Percentiles rank a stretch among this genome's conserved stretches.
Evolutionary conservation across 1,140 invertebrate species (phyloP).

Genomic region (Pseudoatta argentina): DNA sequence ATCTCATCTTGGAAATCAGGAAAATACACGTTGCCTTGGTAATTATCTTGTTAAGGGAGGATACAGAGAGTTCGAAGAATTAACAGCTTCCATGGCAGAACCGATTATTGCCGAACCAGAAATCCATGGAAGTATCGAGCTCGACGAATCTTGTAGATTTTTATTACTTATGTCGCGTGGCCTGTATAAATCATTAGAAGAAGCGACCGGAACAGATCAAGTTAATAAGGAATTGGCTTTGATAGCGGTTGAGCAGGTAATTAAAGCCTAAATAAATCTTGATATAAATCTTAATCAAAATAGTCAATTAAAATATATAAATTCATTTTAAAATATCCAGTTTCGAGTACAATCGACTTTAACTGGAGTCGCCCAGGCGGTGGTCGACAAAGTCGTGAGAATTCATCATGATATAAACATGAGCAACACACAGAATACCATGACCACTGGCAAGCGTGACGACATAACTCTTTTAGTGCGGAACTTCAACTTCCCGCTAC

Average conservation of each 20-base stretch:
- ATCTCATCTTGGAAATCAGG: constrained; percentile 90
- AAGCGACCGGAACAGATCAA: constrained; percentile 92
- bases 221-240: constrained; percentile 93
- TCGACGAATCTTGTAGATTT: constrained; percentile 94
- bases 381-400: constrained; percentile 94
- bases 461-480: constrained; percentile 95
- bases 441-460: constrained; percentile 88
- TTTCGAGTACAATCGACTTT: constrained; percentile 93
- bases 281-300: not conserved
- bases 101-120: constrained; percentile 95
- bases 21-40: constrained; percentile 93
- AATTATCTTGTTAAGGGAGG: constrained; percentile 95
- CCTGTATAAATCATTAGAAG: constrained; percentile 93
- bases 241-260: constrained; percentile 92
- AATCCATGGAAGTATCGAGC: constrained; percentile 92
- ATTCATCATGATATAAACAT: constrained; percentile 94
- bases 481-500: constrained; percentile 94
- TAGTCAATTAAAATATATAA: not conserved
- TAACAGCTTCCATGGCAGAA: constrained; percentile 89
- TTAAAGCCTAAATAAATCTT: not conserved
- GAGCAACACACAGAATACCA: constrained; percentile 86
- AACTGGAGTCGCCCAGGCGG: constrained; percentile 94
- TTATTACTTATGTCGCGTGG: constrained; percentile 95
- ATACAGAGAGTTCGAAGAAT: constrained; percentile 93
- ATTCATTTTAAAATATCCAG: constrained; percentile 81